Conservation (phyloP, 2,888 invertebrate genomes). For the Chloroclystis v-ata region DNA sequence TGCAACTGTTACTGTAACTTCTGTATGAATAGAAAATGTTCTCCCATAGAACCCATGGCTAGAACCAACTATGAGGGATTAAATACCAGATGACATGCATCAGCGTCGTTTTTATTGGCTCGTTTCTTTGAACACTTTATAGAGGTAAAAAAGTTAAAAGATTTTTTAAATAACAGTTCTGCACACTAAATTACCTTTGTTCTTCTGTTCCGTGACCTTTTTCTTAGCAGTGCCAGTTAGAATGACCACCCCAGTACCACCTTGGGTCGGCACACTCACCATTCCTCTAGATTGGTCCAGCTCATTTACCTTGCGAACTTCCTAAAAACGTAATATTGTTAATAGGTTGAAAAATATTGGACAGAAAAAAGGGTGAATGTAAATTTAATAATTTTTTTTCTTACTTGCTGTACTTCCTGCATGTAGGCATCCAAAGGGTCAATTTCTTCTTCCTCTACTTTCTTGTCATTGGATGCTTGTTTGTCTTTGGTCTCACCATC, state of each 20-base stretch:
- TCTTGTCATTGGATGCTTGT: slow-evolving; percentile 59
- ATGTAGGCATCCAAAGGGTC: slow-evolving; percentile 99
- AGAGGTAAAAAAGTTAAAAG: no score
- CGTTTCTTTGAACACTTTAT: no score
- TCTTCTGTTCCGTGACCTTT: slow-evolving; percentile 85
- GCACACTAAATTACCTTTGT: slow-evolving; percentile 72
- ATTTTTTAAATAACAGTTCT: no score
- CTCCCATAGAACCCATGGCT: no score
- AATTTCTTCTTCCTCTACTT: slow-evolving; percentile 84
- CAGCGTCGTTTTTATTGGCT: no score
- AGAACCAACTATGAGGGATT: no score
- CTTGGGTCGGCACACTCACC: slow-evolving; percentile 65
- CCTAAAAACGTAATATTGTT: no score
- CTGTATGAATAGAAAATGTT: no score
- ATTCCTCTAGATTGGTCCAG: slow-evolving; percentile 79
- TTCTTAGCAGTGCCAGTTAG: slow-evolving; percentile 92
- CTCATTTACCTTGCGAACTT: slow-evolving; percentile 89
- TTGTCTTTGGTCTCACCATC: slow-evolving; percentile 68
- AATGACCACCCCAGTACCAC: slow-evolving; percentile 83
- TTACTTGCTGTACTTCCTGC: slow-evolving; percentile 85
- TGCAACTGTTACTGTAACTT: no score
- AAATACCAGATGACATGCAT: no score
- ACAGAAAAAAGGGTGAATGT: no score
- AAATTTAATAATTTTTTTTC: slow-evolving; percentile 3
- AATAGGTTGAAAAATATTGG: no score